phyloP scores from a whole-genome alignment of 1,140 invertebrate genomes.

The Drosophila subobscura region DNA sequence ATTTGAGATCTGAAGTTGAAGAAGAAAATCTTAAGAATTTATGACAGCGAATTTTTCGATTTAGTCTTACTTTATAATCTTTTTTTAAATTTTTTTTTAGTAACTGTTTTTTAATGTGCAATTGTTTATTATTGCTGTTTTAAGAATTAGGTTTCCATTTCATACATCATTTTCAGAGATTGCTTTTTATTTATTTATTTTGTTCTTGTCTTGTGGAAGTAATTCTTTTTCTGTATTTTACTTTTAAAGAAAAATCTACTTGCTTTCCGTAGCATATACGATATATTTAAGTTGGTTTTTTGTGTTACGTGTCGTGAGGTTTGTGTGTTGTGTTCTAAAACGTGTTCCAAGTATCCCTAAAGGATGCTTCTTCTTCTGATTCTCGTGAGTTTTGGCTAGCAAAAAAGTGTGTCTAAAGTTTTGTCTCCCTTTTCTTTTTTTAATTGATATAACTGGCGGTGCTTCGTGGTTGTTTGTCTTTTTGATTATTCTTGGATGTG shows the following conservation, averaged over 20 bases:
- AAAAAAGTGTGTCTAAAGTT: constrained; percentile 46
- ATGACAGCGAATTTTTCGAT: constrained; percentile 19
- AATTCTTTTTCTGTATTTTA: constrained; percentile 25
- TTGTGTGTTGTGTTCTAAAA: constrained; percentile 71
- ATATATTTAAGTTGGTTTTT: constrained; percentile 21
- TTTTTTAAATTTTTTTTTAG: constrained; percentile 8
- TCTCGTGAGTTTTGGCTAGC: constrained; percentile 25
- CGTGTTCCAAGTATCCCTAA: constrained; percentile 33
- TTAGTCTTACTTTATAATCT: constrained; percentile 14
- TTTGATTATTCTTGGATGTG: constrained; percentile 39
- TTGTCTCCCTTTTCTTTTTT: constrained; percentile 15
- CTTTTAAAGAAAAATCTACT: constrained; percentile 38
- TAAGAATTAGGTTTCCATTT: constrained; percentile 44
- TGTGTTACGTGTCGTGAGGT: constrained; percentile 55
- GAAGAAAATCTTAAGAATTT: constrained; percentile 1
- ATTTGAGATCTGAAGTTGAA: constrained; percentile 5
- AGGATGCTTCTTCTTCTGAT: constrained; percentile 11
- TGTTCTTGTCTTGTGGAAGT: constrained; percentile 33
- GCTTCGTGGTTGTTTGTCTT: constrained; percentile 51
- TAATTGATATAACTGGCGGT: constrained; percentile 79
- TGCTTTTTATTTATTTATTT: constrained; percentile 37
- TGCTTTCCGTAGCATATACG: constrained; percentile 15
- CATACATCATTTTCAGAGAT: constrained; percentile 42
- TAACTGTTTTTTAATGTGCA: constrained; percentile 33
- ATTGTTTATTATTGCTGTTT: constrained; percentile 44